Evolutionary conservation across 2,113 vertebrate species (phyloP).

Genomic region (Actinemys pallida): DNA sequence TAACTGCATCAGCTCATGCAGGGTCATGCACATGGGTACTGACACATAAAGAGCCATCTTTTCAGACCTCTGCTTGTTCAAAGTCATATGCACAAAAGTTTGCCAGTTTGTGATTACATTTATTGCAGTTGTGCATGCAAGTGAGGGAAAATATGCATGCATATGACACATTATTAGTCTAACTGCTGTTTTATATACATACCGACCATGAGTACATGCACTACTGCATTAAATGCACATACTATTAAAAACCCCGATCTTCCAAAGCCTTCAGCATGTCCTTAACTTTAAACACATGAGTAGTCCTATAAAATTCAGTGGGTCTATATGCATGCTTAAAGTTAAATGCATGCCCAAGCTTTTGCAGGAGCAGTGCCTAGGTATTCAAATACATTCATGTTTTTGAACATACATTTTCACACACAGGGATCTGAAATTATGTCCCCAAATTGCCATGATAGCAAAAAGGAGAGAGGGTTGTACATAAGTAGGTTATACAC

Average conservation of each 20-base stretch:
- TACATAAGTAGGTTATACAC: background rate
- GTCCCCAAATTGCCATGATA: background rate
- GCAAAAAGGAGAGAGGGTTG: background rate
- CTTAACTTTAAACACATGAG: background rate
- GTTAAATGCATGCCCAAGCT: rapidly evolving
- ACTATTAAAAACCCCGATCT: background rate
- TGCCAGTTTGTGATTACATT: background rate
- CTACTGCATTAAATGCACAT: background rate
- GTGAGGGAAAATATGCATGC: background rate
- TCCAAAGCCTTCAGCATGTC: background rate
- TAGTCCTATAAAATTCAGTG: background rate
- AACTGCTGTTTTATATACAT: background rate
- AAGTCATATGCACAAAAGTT: background rate
- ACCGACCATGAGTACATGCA: background rate
- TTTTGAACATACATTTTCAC: background rate
- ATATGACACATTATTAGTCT: background rate
- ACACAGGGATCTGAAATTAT: background rate
- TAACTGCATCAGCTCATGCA: background rate
- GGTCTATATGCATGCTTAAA: background rate
- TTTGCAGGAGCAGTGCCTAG: rapidly evolving
- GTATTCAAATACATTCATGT: background rate
- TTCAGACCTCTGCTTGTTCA: background rate
- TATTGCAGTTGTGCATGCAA: background rate
- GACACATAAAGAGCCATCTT: background rate
- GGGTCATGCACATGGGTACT: background rate